phyloP scores from a whole-genome alignment of 2,113 vertebrate species.

The Melanerpes aurifrons region DNA sequence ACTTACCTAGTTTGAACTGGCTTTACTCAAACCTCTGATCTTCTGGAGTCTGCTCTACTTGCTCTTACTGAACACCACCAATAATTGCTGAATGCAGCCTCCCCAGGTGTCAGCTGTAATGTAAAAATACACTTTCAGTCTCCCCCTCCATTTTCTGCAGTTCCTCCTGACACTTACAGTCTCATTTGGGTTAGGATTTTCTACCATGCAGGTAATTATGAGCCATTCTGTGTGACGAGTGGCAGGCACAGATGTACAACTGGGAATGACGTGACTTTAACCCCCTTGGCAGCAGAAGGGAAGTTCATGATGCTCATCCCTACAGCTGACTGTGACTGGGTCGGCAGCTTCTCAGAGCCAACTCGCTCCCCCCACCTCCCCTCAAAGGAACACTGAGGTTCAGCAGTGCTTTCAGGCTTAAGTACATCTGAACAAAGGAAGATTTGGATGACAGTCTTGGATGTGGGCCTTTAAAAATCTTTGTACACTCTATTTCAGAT shows the following conservation, averaged over 20 bases:
- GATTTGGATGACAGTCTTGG: conserved; percentile 43
- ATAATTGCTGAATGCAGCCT: neutral
- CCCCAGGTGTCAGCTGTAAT: fast-evolving
- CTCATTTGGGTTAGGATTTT: neutral
- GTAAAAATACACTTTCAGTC: neutral
- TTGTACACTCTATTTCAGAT: conserved; percentile 54
- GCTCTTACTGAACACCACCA: neutral
- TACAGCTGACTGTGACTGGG: neutral
- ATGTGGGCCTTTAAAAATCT: conserved; percentile 58
- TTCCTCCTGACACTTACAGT: neutral
- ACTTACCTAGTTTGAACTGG: neutral
- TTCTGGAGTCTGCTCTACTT: neutral
- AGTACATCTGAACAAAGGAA: conserved; percentile 17
- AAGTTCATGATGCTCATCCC: fast-evolving
- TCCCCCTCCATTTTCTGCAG: neutral
- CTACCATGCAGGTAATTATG: too few relatives aligned
- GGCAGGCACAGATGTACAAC: neutral
- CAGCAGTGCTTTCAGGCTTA: neutral
- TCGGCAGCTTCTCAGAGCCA: neutral
- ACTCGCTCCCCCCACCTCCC: neutral
- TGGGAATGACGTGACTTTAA: neutral
- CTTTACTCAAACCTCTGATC: neutral
- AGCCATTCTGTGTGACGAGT: neutral
- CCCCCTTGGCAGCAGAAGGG: neutral
- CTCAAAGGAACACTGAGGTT: neutral